Evolutionary conservation across 1,140 invertebrate species (phyloP), one percentile per base, ranked within the genome.

Genomic region (Tetranychus cinnabarinus): DNA sequence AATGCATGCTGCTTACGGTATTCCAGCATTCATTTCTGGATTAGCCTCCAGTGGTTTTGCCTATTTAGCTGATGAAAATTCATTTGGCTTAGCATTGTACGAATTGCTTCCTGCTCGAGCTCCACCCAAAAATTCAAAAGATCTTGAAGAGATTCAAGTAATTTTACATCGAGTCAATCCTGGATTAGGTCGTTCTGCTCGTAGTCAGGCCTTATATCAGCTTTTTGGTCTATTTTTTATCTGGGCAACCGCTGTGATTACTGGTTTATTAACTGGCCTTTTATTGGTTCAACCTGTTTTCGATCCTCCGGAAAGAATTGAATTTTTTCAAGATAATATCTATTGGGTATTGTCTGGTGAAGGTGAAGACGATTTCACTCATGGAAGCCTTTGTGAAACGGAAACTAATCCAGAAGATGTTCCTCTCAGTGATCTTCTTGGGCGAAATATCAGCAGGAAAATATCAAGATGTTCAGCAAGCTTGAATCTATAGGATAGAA

Each of bases 251-350:
- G 81, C 85, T 48, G 74, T 86, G 42, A 74, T 80, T 59, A 80
- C 82, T n/a, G 88, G 88, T 55, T 68, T 81, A 63, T 63, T 88
- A 60, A 86, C 86, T 72, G 88, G 88, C 88, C 73, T 71, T 62
- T n/a, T 72, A 13, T 60, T 72, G 13, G 33, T 61, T 1, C n/a
- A 65, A 33, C 64, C 60, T 2, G 15, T 64, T 6, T 68, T 69
- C 39, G 63, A 67, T 50, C 63, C 61, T 10, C 66, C 67, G 8
- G 64, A 68, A 33, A 64, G 63, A 5, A 61, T 64, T 15, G 65
- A 70, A 13, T 47, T 71, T 1, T 71, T 65, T 60, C 68, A 71
- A 55, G 70, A 71, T 45, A 62, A 62, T 39, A 64, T 66, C 52
- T 70, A 66, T 58, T 71, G 68, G 66, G 62, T 69, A 39, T 60